Conservation (phyloP, 1,140 invertebrate species). For the Lineus longissimus region DNA sequence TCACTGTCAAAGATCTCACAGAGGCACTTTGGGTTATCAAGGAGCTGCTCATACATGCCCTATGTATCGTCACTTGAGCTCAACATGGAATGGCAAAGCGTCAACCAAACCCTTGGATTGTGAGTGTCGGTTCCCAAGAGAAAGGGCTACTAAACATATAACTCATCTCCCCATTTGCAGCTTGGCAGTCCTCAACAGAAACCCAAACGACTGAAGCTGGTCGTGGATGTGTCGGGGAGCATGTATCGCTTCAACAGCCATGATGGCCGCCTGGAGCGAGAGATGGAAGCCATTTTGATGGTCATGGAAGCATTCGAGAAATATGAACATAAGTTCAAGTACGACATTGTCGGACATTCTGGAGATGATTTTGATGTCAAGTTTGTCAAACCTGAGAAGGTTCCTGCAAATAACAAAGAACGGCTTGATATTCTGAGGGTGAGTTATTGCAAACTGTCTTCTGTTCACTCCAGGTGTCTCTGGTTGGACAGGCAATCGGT, state of each 20-base stretch:
- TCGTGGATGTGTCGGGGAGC: constrained; percentile 85
- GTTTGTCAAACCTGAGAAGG: constrained; percentile 68
- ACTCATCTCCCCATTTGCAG: constrained; percentile 27
- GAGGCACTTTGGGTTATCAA: too few relatives aligned
- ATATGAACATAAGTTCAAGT: constrained; percentile 81
- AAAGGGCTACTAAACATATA: too few relatives aligned
- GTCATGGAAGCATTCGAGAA: constrained; percentile 91
- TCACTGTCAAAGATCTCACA: too few relatives aligned
- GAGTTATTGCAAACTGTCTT: constrained; percentile 2
- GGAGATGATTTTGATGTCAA: constrained; percentile 75
- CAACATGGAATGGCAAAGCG: too few relatives aligned
- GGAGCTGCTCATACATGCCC: too few relatives aligned
- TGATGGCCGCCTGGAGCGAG: constrained; percentile 84
- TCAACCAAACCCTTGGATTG: too few relatives aligned
- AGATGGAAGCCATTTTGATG: constrained; percentile 87
- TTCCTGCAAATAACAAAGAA: constrained; percentile 84
- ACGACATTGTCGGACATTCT: constrained; percentile 92
- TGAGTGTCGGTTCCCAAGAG: too few relatives aligned
- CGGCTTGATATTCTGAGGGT: constrained; percentile 73
- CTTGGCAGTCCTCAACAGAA: constrained; percentile 77
- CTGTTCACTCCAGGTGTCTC: neutral
- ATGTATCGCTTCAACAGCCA: constrained; percentile 96
- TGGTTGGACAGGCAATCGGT: too few relatives aligned
- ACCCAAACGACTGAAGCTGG: constrained; percentile 80
- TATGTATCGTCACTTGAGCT: too few relatives aligned